phyloP scores from a whole-genome alignment of 1,140 invertebrate genomes.

The Trachelipus rathkii region DNA sequence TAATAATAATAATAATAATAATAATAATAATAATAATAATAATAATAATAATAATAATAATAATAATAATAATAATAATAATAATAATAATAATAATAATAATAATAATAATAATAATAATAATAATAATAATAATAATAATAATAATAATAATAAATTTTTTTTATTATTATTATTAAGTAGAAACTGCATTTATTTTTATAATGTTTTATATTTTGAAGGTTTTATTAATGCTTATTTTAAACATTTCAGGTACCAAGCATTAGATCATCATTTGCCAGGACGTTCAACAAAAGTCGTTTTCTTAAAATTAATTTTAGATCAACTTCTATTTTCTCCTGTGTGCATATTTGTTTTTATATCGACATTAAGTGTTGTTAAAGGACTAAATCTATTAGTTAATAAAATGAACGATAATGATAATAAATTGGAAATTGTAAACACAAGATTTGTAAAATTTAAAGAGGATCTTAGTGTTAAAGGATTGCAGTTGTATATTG shows the following conservation, averaged over 20 bases:
- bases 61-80: no score
- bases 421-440: conserved; percentile 51
- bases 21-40: no score
- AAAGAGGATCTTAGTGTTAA: conserved; percentile 70
- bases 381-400: conserved; percentile 56
- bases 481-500: conserved; percentile 70
- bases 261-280: conserved; percentile 64
- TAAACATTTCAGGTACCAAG: conserved; percentile 58
- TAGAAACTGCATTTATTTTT: no score
- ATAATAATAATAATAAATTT: no score
- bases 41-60: no score
- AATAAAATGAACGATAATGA: neutral
- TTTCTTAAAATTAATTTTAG: conserved; percentile 76
- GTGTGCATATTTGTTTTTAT: conserved; percentile 77
- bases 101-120: no score
- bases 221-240: neutral
- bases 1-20: no score
- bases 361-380: conserved; percentile 67
- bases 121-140: no score
- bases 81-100: no score
- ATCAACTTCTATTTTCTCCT: conserved; percentile 84
- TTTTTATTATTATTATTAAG: no score
- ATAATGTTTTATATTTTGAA: no score
- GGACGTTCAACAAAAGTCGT: conserved; percentile 66
- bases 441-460: conserved; percentile 49